phyloP scores from a whole-genome alignment of 2,797 vertebrate species.

The Anisognathus igniventris region DNA sequence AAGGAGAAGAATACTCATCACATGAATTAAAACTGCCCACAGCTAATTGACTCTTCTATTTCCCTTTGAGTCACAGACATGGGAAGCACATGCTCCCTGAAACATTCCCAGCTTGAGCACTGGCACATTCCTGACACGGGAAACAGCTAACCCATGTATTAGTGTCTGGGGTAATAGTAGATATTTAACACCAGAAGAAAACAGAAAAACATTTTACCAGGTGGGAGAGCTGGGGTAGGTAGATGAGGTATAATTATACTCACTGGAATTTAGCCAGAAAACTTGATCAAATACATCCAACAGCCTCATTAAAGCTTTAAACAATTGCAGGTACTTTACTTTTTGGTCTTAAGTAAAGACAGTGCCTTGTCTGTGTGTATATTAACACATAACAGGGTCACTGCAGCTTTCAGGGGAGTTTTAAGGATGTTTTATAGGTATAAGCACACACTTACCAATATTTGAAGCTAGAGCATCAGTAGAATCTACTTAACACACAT shows the following conservation, averaged over 20 bases:
- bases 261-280: not conserved
- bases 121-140: not conserved
- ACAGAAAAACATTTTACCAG: not conserved
- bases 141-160: not conserved
- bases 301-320: not conserved
- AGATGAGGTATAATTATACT: not conserved
- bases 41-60: not conserved
- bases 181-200: constrained; percentile 23
- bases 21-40: not conserved
- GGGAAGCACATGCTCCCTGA: not conserved
- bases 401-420: not conserved
- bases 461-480: not conserved
- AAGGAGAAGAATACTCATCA: not conserved
- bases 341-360: not conserved
- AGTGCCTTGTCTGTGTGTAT: accelerated
- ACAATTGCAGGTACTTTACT: not conserved
- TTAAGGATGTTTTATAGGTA: not conserved
- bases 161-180: not conserved
- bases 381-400: not conserved
- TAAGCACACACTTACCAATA: not conserved
- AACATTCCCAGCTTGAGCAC: not conserved
- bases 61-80: not conserved
- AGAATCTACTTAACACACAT: constrained; percentile 26
- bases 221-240: not conserved
- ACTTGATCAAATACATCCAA: not conserved